phyloP scores from a whole-genome alignment of 1,140 invertebrate species.

The Drosophila serrata region DNA sequence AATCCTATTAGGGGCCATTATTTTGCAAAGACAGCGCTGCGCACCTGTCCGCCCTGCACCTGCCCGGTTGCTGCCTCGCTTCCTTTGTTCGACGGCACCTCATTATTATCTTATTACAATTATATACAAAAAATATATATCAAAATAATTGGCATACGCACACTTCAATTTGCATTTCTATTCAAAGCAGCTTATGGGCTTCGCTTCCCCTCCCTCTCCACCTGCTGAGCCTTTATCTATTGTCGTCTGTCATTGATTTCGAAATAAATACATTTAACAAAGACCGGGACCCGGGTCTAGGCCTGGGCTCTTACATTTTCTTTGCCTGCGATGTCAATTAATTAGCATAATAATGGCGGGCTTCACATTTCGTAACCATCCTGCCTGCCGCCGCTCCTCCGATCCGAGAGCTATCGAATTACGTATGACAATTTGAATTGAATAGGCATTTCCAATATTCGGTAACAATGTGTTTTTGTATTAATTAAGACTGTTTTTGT shows the following conservation, averaged over 20 bases:
- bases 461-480: conserved; percentile 70
- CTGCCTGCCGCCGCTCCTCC: conserved; percentile 18
- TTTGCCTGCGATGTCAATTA: conserved; percentile 76
- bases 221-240: conserved; percentile 6
- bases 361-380: conserved; percentile 67
- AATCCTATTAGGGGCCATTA: conserved; percentile 80
- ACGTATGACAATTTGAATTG: conserved; percentile 70
- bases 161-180: conserved; percentile 81
- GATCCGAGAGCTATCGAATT: conserved; percentile 18
- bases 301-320: conserved; percentile 11
- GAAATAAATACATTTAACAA: conserved; percentile 46
- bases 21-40: conserved; percentile 59
- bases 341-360: conserved; percentile 81
- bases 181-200: conserved; percentile 75
- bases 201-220: not conserved
- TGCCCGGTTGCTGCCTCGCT: not conserved
- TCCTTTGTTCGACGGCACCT: conserved; percentile 55
- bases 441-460: conserved; percentile 58
- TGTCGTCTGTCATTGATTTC: conserved; percentile 52
- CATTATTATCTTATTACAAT: conserved; percentile 79
- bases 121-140: conserved; percentile 66
- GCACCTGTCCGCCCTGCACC: conserved; percentile 7
- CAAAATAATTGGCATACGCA: conserved; percentile 77
- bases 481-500: conserved; percentile 78
- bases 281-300: conserved; percentile 6